Conservation (phyloP, 1,140 invertebrate genomes). For the Samia ricini region DNA sequence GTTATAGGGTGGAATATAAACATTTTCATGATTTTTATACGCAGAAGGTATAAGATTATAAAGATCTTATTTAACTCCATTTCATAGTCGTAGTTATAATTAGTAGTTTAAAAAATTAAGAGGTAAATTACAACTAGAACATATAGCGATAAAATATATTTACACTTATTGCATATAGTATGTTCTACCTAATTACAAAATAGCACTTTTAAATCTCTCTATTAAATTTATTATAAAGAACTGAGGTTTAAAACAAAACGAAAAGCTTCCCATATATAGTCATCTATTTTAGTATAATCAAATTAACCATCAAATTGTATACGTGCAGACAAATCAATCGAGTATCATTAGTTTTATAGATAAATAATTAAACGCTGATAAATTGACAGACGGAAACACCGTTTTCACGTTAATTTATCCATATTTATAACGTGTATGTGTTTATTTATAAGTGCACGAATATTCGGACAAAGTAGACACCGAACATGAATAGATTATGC, state of each 20-base stretch:
- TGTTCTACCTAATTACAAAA: neutral
- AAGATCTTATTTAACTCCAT: no score
- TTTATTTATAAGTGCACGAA: constrained; percentile 2
- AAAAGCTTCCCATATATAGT: no score
- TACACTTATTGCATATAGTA: no score
- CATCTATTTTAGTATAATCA: neutral
- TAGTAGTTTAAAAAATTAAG: no score
- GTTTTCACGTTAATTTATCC: constrained; percentile 13
- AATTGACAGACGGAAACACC: constrained; percentile 13
- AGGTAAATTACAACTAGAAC: no score
- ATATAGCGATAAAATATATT: no score
- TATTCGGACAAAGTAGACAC: neutral
- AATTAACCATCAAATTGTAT: neutral
- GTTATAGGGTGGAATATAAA: neutral
- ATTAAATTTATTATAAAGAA: neutral
- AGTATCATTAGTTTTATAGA: neutral
- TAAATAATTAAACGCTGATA: constrained; percentile 13
- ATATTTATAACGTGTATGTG: constrained; percentile 17
- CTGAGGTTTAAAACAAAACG: neutral
- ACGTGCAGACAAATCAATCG: neutral
- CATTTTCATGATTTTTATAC: neutral
- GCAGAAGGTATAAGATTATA: neutral
- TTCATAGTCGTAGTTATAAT: no score
- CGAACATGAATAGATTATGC: neutral
- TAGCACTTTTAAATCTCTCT: neutral